Evolutionary conservation across 2,113 vertebrate genomes (phyloP), one percentile per base, ranked within the genome.

Genomic region (Ameiurus melas): DNA sequence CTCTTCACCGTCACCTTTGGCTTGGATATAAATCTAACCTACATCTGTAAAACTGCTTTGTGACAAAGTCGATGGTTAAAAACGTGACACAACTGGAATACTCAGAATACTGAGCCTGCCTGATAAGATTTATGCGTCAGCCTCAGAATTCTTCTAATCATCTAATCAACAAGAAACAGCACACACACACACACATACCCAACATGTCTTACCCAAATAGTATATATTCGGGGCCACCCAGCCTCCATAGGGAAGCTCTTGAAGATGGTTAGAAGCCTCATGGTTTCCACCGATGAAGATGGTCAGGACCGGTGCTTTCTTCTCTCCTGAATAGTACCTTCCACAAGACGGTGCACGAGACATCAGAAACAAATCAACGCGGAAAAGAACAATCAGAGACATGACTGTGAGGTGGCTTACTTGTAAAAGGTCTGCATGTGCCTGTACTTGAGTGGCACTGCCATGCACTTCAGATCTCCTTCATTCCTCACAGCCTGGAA

Each of bases 171-270:
- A 71, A 83, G 60, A 1, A n/a, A 16, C 13, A 75, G 16, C 27
- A 8, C n/a, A 58, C 20, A 1, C 53, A 1, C 64, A 88, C 60
- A 33, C 4, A 43, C 7, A 60, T 33, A 25, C 58, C 36, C 36
- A 51, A n/a, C 4, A 51, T 13, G 30, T 88, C 53, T 79, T 96
- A 99, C 98, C 98, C 86, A 99, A 92, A 66, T 99, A 99, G 92
- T 99, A 99, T 93, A 99, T 99, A 93, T 99, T 99, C 68, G 98
- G 98, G 0, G 98, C 98, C 71, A 98, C 98, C 98, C 98, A 98
- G 79, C 98, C 98, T 70, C 98, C 98, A n/a, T 98, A 99, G 0
- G 97, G 96, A 83, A 99, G 95, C 92, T 99, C 98, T 92, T 99
- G 98, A 84, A 99, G 92, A 92, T 99, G 96, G 90, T 99, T 99